Percentiles rank a stretch among this genome's conserved stretches.
These are phyloP conservation scores for Clarias laeviceps DNA, from an alignment of 2,797 vertebrate genomes.

Conservation along the genomic window DNA sequence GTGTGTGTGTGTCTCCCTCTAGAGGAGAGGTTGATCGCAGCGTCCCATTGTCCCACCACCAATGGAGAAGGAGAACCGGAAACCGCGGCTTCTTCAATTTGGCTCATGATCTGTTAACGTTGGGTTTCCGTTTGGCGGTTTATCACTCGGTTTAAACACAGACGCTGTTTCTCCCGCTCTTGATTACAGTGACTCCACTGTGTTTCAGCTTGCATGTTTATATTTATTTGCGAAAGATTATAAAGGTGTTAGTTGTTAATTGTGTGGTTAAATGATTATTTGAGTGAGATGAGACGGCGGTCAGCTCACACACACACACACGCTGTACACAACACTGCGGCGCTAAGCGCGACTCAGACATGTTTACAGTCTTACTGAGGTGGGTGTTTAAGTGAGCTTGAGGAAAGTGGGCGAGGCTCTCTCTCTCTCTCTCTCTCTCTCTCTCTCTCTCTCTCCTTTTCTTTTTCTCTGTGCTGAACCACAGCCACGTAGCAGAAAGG, in stretches of 20 bases:
- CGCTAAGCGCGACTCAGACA: constrained; percentile 55
- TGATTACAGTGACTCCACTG: too few species aligned
- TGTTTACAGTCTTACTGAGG: constrained; percentile 52
- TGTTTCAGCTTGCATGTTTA: neutral
- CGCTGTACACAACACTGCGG: constrained; percentile 17
- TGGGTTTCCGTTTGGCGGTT: neutral
- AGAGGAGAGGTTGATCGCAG: neutral
- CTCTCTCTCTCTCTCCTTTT: constrained; percentile 25
- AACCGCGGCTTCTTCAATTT: constrained; percentile 75
- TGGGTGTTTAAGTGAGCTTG: constrained; percentile 59
- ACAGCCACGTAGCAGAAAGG: constrained; percentile 62
- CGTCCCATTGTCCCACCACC: constrained; percentile 46
- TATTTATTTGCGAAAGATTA: neutral
- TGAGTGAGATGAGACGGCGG: constrained; percentile 45
- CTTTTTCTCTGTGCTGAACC: constrained; percentile 61
- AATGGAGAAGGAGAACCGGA: constrained; percentile 65
- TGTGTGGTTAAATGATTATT: neutral
- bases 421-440: constrained; percentile 40
- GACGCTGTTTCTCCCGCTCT: too few species aligned
- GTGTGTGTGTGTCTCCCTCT: neutral
- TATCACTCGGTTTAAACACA: neutral
- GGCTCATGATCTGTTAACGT: constrained; percentile 13
- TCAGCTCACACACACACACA: neutral
- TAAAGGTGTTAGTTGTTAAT: neutral
- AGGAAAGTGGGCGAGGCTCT: constrained; percentile 58